Evolutionary conservation across 2,888 invertebrate genomes (phyloP).

Genomic region (Xestia ashworthii): DNA sequence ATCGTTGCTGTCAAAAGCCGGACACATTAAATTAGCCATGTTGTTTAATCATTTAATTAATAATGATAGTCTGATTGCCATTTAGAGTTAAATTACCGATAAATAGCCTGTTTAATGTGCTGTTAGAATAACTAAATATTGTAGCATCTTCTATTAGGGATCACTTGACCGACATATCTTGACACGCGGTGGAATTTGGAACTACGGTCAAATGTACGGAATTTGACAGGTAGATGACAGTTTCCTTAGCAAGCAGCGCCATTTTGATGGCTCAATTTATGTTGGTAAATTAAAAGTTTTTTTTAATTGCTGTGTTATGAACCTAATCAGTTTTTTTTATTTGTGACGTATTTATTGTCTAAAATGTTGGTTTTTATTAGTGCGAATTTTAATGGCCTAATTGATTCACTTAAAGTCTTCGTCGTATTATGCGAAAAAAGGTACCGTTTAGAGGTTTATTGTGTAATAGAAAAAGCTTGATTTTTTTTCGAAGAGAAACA

Average conservation of each 20-base stretch:
- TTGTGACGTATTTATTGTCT: constrained; percentile 22
- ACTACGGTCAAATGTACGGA: not conserved
- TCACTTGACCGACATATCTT: not conserved
- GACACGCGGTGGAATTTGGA: not conserved
- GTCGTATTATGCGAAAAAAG: not conserved
- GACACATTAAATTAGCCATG: constrained; percentile 41
- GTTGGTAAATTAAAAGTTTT: not conserved
- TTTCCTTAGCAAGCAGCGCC: not conserved
- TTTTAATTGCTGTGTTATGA: constrained; percentile 28
- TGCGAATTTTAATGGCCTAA: constrained; percentile 39
- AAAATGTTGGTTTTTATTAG: constrained; percentile 20
- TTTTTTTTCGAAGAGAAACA: not conserved
- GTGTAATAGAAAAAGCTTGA: not conserved
- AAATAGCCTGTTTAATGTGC: constrained; percentile 51
- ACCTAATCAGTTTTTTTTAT: constrained; percentile 44
- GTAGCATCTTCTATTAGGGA: not conserved
- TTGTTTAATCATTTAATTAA: constrained; percentile 49
- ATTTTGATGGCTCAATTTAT: not conserved
- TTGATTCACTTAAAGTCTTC: constrained; percentile 13
- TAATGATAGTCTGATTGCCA: constrained; percentile 39
- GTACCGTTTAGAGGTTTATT: not conserved
- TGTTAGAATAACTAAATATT: constrained; percentile 38
- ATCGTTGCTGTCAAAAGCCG: constrained; percentile 27
- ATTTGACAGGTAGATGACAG: not conserved
- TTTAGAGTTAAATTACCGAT: constrained; percentile 55